phyloP scores from a whole-genome alignment of 53 echinoderm and acorn worm species.

The Arbacia lixula region DNA sequence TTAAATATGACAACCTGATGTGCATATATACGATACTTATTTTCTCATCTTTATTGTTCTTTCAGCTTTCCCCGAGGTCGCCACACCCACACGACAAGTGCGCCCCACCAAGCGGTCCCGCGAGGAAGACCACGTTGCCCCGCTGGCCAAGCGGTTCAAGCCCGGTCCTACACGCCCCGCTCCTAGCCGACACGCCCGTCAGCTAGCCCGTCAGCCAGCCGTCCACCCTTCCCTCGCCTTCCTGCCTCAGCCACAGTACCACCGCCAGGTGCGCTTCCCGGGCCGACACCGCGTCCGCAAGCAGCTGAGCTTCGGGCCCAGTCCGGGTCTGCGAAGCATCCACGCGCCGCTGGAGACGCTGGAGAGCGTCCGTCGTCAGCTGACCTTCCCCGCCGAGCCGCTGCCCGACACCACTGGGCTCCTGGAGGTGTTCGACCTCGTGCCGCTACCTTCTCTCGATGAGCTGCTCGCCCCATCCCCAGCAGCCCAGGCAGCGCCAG shows the following conservation, averaged over 20 bases:
- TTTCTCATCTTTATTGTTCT: no score
- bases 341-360: no score
- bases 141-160: conserved; percentile 33
- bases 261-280: not conserved
- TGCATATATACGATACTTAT: no score
- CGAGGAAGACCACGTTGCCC: conserved; percentile 3
- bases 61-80: not conserved
- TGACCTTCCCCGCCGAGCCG: not conserved
- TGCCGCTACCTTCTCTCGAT: no score
- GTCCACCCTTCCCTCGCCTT: no score
- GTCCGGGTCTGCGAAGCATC: no score
- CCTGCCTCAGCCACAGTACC: not conserved
- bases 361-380: no score
- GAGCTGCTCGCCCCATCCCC: no score
- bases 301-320: conserved; percentile 12
- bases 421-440: no score
- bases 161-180: not conserved
- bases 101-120: not conserved
- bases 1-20: no score
- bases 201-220: not conserved
- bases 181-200: no score
- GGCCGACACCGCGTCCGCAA: conserved; percentile 16
- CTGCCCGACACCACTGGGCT: not conserved
- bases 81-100: not conserved
- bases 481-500: no score